phyloP scores from a whole-genome alignment of 2,113 vertebrate species.

The Thinocorus orbignyianus region DNA sequence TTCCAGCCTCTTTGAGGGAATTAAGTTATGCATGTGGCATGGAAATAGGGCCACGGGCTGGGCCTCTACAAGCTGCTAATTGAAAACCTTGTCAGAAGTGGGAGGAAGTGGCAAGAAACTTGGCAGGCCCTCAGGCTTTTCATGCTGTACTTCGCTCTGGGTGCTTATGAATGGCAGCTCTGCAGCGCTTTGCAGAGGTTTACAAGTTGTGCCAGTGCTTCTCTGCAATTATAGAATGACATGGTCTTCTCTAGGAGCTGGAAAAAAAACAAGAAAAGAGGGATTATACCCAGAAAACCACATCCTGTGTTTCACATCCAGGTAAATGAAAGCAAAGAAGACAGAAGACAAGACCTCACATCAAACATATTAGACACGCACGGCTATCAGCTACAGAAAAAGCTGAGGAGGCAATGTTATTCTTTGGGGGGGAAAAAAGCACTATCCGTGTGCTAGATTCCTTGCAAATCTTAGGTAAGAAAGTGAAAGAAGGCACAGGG shows the following conservation, averaged over 20 bases:
- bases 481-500: neutral
- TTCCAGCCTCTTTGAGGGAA: slow-evolving; percentile 34
- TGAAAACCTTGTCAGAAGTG: slow-evolving; percentile 73
- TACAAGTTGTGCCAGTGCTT: slow-evolving; percentile 23
- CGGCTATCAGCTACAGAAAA: neutral
- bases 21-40: slow-evolving; percentile 57
- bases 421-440: neutral
- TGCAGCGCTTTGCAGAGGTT: slow-evolving; percentile 26
- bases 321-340: neutral
- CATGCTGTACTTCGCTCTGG: slow-evolving; percentile 24
- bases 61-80: slow-evolving; percentile 75
- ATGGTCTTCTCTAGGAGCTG: neutral
- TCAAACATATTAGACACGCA: neutral
- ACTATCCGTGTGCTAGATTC: neutral
- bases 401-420: neutral
- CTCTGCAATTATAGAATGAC: neutral
- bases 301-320: slow-evolving; percentile 15
- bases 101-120: slow-evolving; percentile 58
- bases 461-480: neutral
- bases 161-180: slow-evolving; percentile 39
- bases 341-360: neutral
- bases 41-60: slow-evolving; percentile 62
- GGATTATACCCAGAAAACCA: neutral
- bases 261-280: neutral
- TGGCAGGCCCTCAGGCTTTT: slow-evolving; percentile 45